Percentiles rank a stretch among this genome's conserved stretches.
Conservation (phyloP, 2,797 vertebrate genomes). For the Esox masquinongy region DNA sequence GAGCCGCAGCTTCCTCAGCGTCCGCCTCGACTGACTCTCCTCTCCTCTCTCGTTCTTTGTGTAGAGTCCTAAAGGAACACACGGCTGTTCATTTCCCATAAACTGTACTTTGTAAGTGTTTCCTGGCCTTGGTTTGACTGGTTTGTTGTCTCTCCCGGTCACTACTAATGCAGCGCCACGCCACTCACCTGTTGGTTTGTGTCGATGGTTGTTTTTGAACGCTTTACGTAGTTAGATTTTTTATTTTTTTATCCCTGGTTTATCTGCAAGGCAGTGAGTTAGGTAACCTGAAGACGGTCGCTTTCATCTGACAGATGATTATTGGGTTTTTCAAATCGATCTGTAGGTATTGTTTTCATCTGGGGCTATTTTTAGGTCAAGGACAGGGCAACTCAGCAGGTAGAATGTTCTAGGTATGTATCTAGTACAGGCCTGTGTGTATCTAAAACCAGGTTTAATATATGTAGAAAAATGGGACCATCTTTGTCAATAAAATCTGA, state of each 20-base stretch:
- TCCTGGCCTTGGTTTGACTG: constrained; percentile 53
- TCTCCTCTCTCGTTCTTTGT: constrained; percentile 74
- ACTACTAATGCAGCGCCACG: constrained; percentile 46
- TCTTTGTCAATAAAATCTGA: too few relatives aligned
- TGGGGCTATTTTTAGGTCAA: neutral
- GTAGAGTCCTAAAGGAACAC: constrained; percentile 96
- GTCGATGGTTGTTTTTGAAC: neutral
- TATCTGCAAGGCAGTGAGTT: neutral
- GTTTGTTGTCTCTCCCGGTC: constrained; percentile 51
- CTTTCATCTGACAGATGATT: neutral
- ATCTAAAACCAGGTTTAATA: too few relatives aligned
- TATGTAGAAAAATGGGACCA: too few relatives aligned
- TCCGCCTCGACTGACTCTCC: constrained; percentile 42
- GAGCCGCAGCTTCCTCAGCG: neutral
- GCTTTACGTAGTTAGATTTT: neutral
- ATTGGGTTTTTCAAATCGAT: neutral
- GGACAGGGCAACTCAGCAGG: neutral
- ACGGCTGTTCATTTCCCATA: constrained; percentile 87
- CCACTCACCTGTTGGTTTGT: constrained; percentile 13
- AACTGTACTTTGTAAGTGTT: constrained; percentile 94
- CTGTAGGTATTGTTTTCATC: neutral
- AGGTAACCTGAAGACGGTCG: neutral
- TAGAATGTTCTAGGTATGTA: neutral
- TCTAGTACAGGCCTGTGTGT: too few relatives aligned
- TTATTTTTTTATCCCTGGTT: neutral